Evolutionary conservation across 2,113 vertebrate genomes (phyloP).

Genomic region (Entomyzon cyanotis): DNA sequence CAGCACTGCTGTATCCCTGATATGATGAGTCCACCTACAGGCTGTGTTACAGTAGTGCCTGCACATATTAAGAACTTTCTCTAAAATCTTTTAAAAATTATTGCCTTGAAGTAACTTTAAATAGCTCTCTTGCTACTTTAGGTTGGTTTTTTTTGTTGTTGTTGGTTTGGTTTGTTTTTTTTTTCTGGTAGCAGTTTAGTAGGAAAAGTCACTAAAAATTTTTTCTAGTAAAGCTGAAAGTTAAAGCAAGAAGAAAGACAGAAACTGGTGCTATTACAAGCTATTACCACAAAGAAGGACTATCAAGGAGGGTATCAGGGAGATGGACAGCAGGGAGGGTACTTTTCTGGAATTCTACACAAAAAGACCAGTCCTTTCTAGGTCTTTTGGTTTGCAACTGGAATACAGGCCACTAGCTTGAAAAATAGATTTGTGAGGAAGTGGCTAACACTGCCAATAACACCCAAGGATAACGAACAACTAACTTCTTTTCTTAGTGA

Average conservation of each 20-base stretch:
- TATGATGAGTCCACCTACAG: constrained; percentile 65
- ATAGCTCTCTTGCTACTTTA: neutral
- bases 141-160: neutral
- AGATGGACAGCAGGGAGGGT: neutral
- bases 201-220: neutral
- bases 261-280: neutral
- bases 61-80: neutral
- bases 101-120: neutral
- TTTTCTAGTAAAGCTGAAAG: neutral
- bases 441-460: neutral
- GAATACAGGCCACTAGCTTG: neutral
- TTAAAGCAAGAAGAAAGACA: neutral
- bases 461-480: neutral
- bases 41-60: constrained; percentile 21
- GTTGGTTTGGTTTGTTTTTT: too few relatives aligned
- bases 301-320: neutral
- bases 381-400: neutral
- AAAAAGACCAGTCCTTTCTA: neutral
- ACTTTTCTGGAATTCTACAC: neutral
- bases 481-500: neutral
- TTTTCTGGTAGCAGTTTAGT: neutral
- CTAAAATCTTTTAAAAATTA: neutral
- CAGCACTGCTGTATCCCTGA: neutral
- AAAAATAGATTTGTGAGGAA: neutral
- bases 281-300: neutral